Evolutionary conservation across 1,140 invertebrate species (phyloP), one percentile per base, ranked within the genome.

Genomic region (Leucophenga varia): DNA sequence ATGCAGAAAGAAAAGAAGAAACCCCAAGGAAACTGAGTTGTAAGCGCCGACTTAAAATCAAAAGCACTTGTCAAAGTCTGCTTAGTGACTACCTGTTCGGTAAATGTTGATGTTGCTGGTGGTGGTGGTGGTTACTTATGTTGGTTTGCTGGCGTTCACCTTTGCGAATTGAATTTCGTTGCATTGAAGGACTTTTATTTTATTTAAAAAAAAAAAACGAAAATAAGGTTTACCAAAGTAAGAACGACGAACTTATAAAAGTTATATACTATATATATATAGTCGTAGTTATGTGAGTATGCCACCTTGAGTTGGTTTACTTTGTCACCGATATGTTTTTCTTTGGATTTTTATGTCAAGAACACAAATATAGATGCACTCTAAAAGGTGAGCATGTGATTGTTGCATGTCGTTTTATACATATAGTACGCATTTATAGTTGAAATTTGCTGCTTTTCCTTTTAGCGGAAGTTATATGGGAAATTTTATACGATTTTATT

Each of bases 401-500:
- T 42, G 25, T 44, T n/a, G n/a, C n/a, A n/a, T n/a, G n/a, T n/a
- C n/a, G n/a, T n/a, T n/a, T 28, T 20, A 30, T 12, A 30, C 28
- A 30, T 8, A 30, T 30, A 30, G 28, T 30, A 30, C 12, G 28
- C 46, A 32, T 57, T 48, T 47, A 20, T 43, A 43, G 50, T 47
- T 52, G 51, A 46, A n/a, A 57, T 51, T 64, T 60, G 63, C 63
- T n/a, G n/a, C n/a, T n/a, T n/a, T n/a, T n/a, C n/a, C n/a, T n/a
- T n/a, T n/a, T n/a, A n/a, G n/a, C 63, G 63, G 63, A 65, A 65
- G 63, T 67, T 59, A 67, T 67, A 65, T 65, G 63, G 56, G 63
- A 65, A 67, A 65, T 65, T 65, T 63, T 57, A 65, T 65, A 65
- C 67, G 63, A 63, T 65, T 67, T 67, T 65, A 67, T 65, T n/a